Conservation (phyloP, 2,888 invertebrate genomes). For the Scaptomyza polygonia region DNA sequence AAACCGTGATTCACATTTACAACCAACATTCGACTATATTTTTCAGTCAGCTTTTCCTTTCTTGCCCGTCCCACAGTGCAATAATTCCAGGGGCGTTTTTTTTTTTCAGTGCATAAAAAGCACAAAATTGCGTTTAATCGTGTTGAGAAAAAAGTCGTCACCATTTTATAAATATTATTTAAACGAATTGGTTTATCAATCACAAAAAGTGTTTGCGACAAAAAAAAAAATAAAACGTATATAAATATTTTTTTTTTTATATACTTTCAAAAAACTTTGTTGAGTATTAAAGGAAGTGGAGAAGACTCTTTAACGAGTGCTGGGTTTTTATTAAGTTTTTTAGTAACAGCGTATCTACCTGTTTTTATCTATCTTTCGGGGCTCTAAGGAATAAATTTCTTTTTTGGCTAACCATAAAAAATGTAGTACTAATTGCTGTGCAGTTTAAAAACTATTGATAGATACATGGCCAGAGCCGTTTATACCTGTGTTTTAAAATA, state of each 20-base stretch:
- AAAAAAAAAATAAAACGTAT: too few species aligned
- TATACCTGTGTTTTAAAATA: slow-evolving; percentile 7
- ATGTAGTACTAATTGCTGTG: neutral
- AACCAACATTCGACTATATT: slow-evolving; percentile 36
- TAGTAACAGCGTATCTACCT: too few species aligned
- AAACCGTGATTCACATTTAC: slow-evolving; percentile 50
- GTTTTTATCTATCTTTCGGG: too few species aligned
- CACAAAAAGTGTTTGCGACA: neutral
- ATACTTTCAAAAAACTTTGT: too few species aligned
- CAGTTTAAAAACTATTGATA: neutral
- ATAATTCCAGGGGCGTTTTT: neutral
- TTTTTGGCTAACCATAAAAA: slow-evolving; percentile 4
- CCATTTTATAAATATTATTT: neutral
- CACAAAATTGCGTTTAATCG: neutral
- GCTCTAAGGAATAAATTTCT: neutral
- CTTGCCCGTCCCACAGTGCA: neutral
- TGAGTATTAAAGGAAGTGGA: too few species aligned
- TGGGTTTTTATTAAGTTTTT: too few species aligned
- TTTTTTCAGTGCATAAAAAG: neutral
- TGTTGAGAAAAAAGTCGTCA: neutral
- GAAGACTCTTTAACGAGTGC: too few species aligned
- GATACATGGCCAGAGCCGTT: neutral
- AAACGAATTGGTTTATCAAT: neutral
- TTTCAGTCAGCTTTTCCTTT: slow-evolving; percentile 28
- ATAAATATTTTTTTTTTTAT: too few species aligned